Evolutionary conservation across 1,140 invertebrate species (phyloP), one percentile per base, ranked within the genome.

Genomic region (Formica exsecta): DNA sequence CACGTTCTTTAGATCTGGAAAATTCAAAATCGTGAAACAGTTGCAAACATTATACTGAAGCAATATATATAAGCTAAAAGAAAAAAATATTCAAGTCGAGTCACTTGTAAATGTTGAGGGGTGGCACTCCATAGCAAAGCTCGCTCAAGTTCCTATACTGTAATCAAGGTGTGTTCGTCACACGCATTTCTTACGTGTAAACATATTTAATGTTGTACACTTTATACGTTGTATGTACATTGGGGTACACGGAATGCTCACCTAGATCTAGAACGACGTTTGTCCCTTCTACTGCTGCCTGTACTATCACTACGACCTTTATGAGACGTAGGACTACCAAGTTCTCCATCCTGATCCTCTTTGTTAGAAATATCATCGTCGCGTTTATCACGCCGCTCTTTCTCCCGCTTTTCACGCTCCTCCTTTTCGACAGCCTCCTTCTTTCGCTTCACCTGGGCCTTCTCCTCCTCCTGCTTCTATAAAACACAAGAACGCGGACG

Each of bases 401-500:
- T 93, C 90, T 95, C 94, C 1, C 95, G 91, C 76, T 95, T 95
- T 68, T 95, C 95, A 32, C 94, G 92, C 80, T 95, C 94, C 71
- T 95, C 95, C 73, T 95, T 95, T 32, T 96, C 94, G 6, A 93
- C 93, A 1, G 94, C 94, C 89, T 95, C 94, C 81, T 96, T 95
- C 92, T 96, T 96, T 91, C 95, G 95, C 91, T 95, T 95, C 41
- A 96, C 95, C 91, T 96, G 95, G 76, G 96, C 95, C 87, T 96
- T 95, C 86, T 96, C 96, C 92, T 96, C 57, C 96, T 97, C 96
- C 95, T 97, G 96, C 95, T 97, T 97, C 96, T 96, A 95, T 89
- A 96, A 96, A 95, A 96, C 74, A 94, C 91, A 92, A 93, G 86
- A 91, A 92, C 86, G 36, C 19, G 51, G 41, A 70, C 62, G 66